Base-by-base conservation (phyloP, 2,888 invertebrate genomes). In the Criorhina ranunculi region DNA sequence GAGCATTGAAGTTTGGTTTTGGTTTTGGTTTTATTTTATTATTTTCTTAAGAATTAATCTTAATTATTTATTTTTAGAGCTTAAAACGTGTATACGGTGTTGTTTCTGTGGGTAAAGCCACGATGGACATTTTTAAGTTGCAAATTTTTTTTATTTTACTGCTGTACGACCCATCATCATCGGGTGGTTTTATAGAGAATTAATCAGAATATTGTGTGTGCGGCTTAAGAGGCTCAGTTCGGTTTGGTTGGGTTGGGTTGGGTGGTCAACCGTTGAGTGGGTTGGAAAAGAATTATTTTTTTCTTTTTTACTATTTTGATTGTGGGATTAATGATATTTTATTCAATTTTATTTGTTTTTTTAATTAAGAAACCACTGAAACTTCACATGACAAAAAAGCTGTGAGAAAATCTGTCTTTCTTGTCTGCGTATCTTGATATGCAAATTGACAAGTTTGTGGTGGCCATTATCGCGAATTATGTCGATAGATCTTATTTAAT, bases 281-380 rank as follows among this genome's bases (percentile, higher is more conserved):
- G 55, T 11, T 33, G 55, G 33, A 29, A 51, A 51, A 29, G 5
- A 51, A 1, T 29, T 29, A 11, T 11, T 19, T 9, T 49, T 49
- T 44, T 9, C 3, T 49, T 49, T 49, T 53, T 53, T 11, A 53
- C 53, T 33, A 15, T 9, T n/a, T 55, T 17, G 55, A 51, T 51
- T 51, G 51, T 51, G 51, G 6, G 42, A 60, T 60, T 59, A 40
- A 59, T 40, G 59, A 35, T 44, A 6, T 44, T 60, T 60, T 42
- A 31, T 40, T n/a, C n/a, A n/a, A n/a, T 60, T 31, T 60, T 60
- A 42, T 60, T 11, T 31, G 31, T 60, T 44, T 60, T 6, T 35
- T 31, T 44, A 44, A 60, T 60, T 60, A 44, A 60, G 31, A 24
- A 31, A 44, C 60, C 9, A 44, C 42, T 31, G 40, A 60, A 40